These are phyloP conservation scores for Argopecten irradians DNA, from an alignment of 1,140 invertebrate genomes.

Conservation along the genomic window DNA sequence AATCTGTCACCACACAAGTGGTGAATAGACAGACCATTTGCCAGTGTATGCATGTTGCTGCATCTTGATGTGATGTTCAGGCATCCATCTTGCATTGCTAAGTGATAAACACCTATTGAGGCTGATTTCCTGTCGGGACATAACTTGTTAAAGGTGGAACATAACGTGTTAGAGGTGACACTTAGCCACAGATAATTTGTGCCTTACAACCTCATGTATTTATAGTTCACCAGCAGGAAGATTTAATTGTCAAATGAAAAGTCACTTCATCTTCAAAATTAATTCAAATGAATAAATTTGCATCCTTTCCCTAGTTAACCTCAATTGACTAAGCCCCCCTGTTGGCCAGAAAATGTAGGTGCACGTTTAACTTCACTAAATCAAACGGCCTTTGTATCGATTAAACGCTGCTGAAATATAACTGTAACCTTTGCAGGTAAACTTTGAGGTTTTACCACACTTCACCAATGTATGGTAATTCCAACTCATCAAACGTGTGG, in stretches of 20 bases:
- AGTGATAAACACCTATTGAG: background rate
- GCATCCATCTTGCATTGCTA: background rate
- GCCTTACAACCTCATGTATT: background rate
- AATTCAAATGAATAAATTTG: constrained; percentile 23
- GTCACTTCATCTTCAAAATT: constrained; percentile 11
- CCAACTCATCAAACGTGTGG: no score
- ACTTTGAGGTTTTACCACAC: background rate
- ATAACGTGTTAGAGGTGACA: background rate
- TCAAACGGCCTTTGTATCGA: background rate
- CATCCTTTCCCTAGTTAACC: background rate
- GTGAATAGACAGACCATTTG: background rate
- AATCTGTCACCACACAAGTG: background rate
- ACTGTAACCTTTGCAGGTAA: background rate
- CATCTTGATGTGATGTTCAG: background rate
- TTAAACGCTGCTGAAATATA: background rate
- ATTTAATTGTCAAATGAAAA: constrained; percentile 23
- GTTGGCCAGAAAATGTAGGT: background rate
- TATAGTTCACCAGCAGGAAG: background rate
- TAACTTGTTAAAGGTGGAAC: background rate
- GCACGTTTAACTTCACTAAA: background rate
- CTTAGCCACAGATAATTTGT: background rate
- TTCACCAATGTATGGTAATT: no score
- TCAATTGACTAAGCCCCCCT: background rate
- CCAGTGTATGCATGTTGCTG: background rate
- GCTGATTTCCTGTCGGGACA: background rate